These are phyloP conservation scores for Ariolimax columbianus DNA, from an alignment of 2,888 invertebrate species.

Conservation along the genomic window DNA sequence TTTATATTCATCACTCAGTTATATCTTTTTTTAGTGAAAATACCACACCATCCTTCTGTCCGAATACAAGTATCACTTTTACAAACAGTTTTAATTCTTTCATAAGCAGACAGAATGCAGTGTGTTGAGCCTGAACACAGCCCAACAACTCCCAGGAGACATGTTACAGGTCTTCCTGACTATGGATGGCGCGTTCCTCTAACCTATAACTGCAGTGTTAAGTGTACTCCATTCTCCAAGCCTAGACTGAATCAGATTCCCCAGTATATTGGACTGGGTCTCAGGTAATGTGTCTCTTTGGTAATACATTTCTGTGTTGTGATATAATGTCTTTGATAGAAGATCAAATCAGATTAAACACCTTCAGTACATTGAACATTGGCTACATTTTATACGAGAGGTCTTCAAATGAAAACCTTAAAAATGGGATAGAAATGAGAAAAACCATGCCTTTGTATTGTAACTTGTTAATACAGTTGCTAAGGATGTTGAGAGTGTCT, in stretches of 20 bases:
- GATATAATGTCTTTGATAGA: background rate
- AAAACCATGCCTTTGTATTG: too few relatives aligned
- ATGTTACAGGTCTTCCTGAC: conserved; percentile 72
- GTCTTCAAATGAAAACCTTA: too few relatives aligned
- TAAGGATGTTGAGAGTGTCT: too few relatives aligned
- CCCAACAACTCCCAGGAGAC: conserved; percentile 64
- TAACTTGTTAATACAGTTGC: too few relatives aligned
- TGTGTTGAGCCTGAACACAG: conserved; percentile 61
- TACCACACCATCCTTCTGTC: too few relatives aligned
- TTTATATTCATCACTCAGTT: too few relatives aligned
- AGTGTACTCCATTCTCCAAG: conserved; percentile 72
- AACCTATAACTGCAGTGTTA: conserved; percentile 68
- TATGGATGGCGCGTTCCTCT: conserved; percentile 75
- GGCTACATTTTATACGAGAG: too few relatives aligned
- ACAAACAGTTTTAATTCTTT: background rate
- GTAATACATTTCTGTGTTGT: background rate
- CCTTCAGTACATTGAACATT: too few relatives aligned
- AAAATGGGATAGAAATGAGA: too few relatives aligned
- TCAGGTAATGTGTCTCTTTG: conserved; percentile 81
- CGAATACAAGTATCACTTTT: too few relatives aligned
- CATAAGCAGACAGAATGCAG: conserved; percentile 47
- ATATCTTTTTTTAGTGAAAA: too few relatives aligned
- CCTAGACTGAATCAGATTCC: conserved; percentile 86
- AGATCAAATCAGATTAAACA: too few relatives aligned
- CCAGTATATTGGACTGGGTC: conserved; percentile 85